phyloP scores from a whole-genome alignment of 2,888 invertebrate species.

The Eurytoma californica region DNA sequence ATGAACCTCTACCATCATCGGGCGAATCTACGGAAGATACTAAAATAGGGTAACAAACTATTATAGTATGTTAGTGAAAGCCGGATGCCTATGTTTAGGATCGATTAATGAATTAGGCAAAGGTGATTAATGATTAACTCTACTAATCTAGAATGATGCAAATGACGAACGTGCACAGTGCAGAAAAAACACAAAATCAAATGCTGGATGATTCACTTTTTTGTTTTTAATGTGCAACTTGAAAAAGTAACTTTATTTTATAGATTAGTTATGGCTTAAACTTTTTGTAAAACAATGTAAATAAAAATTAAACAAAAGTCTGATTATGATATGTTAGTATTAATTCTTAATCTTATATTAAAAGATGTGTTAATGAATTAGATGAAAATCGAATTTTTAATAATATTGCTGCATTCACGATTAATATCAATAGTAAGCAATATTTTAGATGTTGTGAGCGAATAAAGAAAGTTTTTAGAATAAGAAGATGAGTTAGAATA shows the following conservation, averaged over 20 bases:
- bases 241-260: background rate
- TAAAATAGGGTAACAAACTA: constrained; percentile 71
- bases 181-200: constrained; percentile 30
- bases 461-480: background rate
- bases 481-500: too few relatives aligned
- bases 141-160: constrained; percentile 26
- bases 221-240: constrained; percentile 8
- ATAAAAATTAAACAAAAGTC: too few relatives aligned
- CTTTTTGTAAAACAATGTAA: too few relatives aligned
- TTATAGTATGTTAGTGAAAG: constrained; percentile 63
- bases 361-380: too few relatives aligned
- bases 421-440: background rate
- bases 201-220: background rate
- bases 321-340: too few relatives aligned
- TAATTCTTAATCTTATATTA: too few relatives aligned
- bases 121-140: constrained; percentile 9
- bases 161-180: constrained; percentile 39
- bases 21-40: constrained; percentile 80
- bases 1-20: constrained; percentile 85
- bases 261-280: too few relatives aligned
- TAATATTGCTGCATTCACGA: too few relatives aligned
- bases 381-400: too few relatives aligned
- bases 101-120: constrained; percentile 28
- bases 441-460: background rate
- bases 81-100: constrained; percentile 55